A percentile compares a stretch with the other conserved stretches of the same genome.
These are phyloP conservation scores for Lapara coniferarum DNA, from an alignment of 2,888 invertebrate species.

Conservation along the genomic window DNA sequence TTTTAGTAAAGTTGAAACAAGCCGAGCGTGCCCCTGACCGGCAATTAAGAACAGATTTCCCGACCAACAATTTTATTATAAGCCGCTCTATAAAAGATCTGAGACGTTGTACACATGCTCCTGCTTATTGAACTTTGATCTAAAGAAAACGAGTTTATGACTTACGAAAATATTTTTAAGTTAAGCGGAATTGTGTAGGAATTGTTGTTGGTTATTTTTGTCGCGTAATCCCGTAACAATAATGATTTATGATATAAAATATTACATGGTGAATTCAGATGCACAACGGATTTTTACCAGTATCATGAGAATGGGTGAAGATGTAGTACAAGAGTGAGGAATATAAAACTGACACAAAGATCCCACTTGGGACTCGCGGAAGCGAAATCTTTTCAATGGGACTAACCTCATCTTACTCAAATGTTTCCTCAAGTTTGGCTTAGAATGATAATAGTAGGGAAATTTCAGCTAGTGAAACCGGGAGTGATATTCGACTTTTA, in stretches of 20 bases:
- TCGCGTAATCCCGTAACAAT: too few relatives aligned
- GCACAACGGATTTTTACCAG: neutral
- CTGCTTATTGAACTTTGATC: slow-evolving; percentile 21
- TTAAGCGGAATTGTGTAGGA: slow-evolving; percentile 13
- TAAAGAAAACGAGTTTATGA: slow-evolving; percentile 16
- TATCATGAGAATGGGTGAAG: neutral
- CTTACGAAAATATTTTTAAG: slow-evolving; percentile 8
- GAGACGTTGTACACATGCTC: slow-evolving; percentile 22
- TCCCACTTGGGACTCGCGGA: neutral
- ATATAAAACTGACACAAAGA: neutral
- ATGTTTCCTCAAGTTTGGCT: neutral
- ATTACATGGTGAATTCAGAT: neutral
- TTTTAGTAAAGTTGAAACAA: slow-evolving; percentile 25
- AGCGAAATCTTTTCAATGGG: neutral
- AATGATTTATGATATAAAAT: too few relatives aligned
- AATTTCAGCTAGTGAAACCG: too few relatives aligned
- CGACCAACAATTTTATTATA: slow-evolving; percentile 29
- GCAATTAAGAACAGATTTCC: slow-evolving; percentile 30
- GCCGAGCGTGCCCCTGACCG: slow-evolving; percentile 25
- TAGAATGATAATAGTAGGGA: too few relatives aligned
- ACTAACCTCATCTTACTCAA: neutral
- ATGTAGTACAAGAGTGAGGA: neutral
- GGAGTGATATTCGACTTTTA: too few relatives aligned
- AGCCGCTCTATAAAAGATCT: slow-evolving; percentile 27
- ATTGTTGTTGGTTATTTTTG: neutral